Evolutionary conservation across 2,888 invertebrate genomes (phyloP).

Genomic region (Dasypolia templi): DNA sequence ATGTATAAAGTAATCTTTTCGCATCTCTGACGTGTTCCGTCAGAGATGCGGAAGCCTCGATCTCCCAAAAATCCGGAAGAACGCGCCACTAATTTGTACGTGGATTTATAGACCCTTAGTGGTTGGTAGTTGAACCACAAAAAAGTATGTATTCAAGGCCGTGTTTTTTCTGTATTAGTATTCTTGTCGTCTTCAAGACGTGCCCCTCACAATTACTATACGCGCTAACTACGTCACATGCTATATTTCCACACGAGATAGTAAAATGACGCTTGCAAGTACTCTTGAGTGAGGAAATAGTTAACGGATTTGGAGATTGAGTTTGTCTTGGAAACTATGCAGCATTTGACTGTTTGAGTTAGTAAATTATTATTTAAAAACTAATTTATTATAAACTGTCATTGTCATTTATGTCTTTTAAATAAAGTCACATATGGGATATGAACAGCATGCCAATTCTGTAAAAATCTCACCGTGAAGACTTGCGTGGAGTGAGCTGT

Average conservation of each 20-base stretch:
- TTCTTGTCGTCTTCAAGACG: constrained; percentile 63
- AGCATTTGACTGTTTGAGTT: not conserved
- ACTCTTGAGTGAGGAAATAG: not conserved
- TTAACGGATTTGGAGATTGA: not conserved
- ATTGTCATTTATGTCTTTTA: too few species aligned
- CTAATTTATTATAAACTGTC: not conserved
- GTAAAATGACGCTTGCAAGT: constrained; percentile 66
- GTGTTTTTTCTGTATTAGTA: constrained; percentile 66
- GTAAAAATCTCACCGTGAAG: too few species aligned
- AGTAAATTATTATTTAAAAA: not conserved
- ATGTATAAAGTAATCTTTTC: not conserved
- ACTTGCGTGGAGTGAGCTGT: too few species aligned
- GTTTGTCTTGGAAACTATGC: not conserved
- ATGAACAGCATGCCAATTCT: too few species aligned
- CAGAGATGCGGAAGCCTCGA: not conserved
- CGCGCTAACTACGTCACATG: constrained; percentile 72
- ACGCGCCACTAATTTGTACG: not conserved
- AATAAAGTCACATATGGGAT: too few species aligned
- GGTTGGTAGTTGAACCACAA: not conserved
- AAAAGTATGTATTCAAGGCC: constrained; percentile 44
- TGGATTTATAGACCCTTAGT: not conserved
- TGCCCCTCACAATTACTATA: constrained; percentile 72
- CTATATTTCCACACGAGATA: constrained; percentile 60
- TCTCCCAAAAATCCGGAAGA: not conserved
- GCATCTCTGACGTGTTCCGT: not conserved